Percentiles rank a stretch among this genome's conserved stretches.
Evolutionary conservation across 2,888 invertebrate genomes (phyloP).

Genomic region (Panzeria rudis): DNA sequence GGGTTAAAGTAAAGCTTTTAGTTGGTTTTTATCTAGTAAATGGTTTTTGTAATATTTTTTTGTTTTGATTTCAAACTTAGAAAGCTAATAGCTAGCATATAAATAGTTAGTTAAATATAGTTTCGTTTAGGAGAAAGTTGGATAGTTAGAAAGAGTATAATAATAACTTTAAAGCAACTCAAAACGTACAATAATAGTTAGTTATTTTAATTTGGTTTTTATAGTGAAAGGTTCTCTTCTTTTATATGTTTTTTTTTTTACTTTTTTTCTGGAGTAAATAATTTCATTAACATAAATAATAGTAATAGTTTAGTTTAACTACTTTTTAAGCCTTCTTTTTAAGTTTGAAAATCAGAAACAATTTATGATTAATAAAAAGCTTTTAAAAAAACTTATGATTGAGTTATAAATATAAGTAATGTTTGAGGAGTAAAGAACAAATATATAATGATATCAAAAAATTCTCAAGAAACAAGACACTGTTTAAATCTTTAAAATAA

Average conservation of each 20-base stretch:
- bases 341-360: conserved; percentile 1
- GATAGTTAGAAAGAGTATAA: conserved; percentile 9
- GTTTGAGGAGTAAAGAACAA: background rate
- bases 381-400: background rate
- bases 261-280: conserved; percentile 35
- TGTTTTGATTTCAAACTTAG: conserved; percentile 62
- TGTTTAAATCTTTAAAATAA: background rate
- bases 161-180: conserved; percentile 61
- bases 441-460: background rate
- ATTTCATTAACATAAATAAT: conserved; percentile 48
- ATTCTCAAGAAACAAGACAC: no score
- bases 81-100: conserved; percentile 59
- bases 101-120: conserved; percentile 42
- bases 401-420: background rate
- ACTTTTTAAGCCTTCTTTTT: background rate
- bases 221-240: conserved; percentile 26
- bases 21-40: conserved; percentile 36
- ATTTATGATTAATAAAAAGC: background rate
- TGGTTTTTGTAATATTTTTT: conserved; percentile 32
- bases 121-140: conserved; percentile 24
- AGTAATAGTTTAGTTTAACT: conserved; percentile 20
- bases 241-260: background rate
- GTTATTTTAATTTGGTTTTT: conserved; percentile 12
- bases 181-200: conserved; percentile 32
- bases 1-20: conserved; percentile 69